phyloP scores from a whole-genome alignment of 2,888 invertebrate species.

The Lepetodrilus schrolli region DNA sequence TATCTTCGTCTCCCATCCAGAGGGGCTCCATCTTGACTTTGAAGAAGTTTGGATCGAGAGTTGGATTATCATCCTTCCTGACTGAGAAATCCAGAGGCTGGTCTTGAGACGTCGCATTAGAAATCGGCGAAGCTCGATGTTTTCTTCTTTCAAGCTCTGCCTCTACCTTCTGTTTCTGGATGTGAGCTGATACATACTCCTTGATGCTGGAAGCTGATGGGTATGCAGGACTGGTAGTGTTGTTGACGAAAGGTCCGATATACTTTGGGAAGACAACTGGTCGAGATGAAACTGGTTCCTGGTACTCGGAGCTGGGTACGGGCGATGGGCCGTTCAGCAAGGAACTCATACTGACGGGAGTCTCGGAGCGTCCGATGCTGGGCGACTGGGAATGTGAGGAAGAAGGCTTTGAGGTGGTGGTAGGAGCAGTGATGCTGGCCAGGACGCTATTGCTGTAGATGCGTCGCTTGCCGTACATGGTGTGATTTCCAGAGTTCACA shows the following conservation, averaged over 20 bases:
- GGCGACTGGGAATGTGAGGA: slow-evolving; percentile 1
- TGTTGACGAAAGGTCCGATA: slow-evolving; percentile 68
- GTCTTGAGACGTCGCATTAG: slow-evolving; percentile 33
- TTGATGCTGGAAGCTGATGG: slow-evolving; percentile 24
- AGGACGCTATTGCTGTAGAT: slow-evolving; percentile 40
- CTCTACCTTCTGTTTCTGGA: neutral
- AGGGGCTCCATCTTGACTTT: slow-evolving; percentile 44
- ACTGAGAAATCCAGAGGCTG: slow-evolving; percentile 54
- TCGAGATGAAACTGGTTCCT: neutral
- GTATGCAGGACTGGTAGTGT: slow-evolving; percentile 46
- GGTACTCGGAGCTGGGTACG: neutral
- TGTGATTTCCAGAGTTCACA: slow-evolving; percentile 45
- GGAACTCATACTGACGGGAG: slow-evolving; percentile 16
- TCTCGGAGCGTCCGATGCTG: neutral
- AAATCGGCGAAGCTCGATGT: neutral
- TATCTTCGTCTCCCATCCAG: slow-evolving; percentile 42
- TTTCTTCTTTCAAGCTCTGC: neutral
- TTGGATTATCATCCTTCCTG: slow-evolving; percentile 42
- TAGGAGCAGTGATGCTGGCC: slow-evolving; percentile 33
- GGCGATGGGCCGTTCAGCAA: neutral
- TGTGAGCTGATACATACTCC: slow-evolving; percentile 7
- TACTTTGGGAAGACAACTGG: slow-evolving; percentile 51
- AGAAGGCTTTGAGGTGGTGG: slow-evolving; percentile 20
- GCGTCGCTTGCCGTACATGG: slow-evolving; percentile 39
- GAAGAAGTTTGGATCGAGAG: slow-evolving; percentile 26